Evolutionary conservation across 2,113 vertebrate genomes (phyloP), one percentile per base, ranked within the genome.

Genomic region (Colaptes auratus): DNA sequence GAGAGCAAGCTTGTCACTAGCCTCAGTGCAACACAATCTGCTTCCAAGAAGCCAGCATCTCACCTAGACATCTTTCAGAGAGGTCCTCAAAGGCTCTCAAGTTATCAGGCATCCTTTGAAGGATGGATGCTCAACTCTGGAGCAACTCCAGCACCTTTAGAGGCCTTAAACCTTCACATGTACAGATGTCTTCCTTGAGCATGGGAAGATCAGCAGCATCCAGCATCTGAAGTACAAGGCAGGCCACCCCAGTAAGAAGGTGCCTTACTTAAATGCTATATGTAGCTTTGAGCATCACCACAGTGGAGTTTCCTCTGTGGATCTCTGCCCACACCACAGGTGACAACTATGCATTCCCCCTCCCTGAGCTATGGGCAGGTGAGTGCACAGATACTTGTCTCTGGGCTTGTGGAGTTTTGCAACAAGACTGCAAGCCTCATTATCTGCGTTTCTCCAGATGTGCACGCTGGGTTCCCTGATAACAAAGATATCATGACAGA

Each of bases 381-480:
- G 52, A 72, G 33, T 44, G 61, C 58, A 89, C 3, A 81, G 89
- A 92, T 91, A 88, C 25, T 52, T 12, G 55, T 63, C n/a, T 79
- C 63, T 31, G 71, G 52, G 75, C 46, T 82, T 91, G 48, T 23
- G n/a, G 64, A 65, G 59, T 94, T 95, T 95, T 92, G 94, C 88
- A 96, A 95, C 73, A 77, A 56, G 67, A 82, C 74, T 96, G 91
- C 91, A 94, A 82, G 8, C 28, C 79, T 92, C 85, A 91, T 95
- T 95, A 96, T 88, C 91, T 86, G 65, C 69, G 71, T 78, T 86
- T 93, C 85, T 78, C 93, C 85, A 96, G 91, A 89, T 92, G 67
- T 80, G 89, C n/a, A 11, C 64, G 60, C 13, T n/a, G 46, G 84
- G 69, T 72, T 89, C 75, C 60, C 27, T 7, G 61, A 83, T 94